Base-by-base conservation (phyloP, 2,797 vertebrate species). In the Rousettus madagascariensis region DNA sequence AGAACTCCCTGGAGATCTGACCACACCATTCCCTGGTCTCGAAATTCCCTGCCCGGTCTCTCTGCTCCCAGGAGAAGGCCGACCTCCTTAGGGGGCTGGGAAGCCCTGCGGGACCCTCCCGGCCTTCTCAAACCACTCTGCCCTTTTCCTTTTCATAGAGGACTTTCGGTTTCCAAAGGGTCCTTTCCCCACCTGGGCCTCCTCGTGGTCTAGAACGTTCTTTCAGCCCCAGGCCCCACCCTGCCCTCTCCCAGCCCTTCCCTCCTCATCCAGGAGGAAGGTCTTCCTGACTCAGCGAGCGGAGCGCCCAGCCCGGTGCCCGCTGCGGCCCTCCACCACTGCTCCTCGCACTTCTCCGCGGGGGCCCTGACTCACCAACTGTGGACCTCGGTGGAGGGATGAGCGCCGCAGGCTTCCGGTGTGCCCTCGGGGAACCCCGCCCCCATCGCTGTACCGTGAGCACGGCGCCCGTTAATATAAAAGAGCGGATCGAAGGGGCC, bases 71-170 rank as follows among this genome's bases (percentile, higher is more conserved):
- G 20, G 46, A 26, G 3, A 7, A 33, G 28, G 66, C 10, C 51
- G 10, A 17, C 19, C 26, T 33, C n/a, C 22, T 68, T 12, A n/a
- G 5, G 0, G 0, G 63, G 24, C 36, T 0, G 0, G 36, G 30
- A 19, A 24, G 30, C 72, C 65, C 41, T 38, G 1, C 2, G 1
- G 24, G 22, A 22, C 1, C 20, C 36, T 10, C 63, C 3, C 17
- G 0, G 3, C 36, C 3, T 20, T 33, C 8, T 26, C 46, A 36
- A 71, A 22, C 30, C 41, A 3, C 68, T 59, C 59, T 5, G 3
- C 36, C 22, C 57, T 38, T 2, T 68, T 28, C 6, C 16, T 41
- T 33, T 43, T 15, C 38, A 6, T 9, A 1, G 9, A 43, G 2
- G 11, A 17, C 68, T 15, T 51, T 46, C 46, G 17, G 15, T 65